phyloP scores from a whole-genome alignment of 2,888 invertebrate species.

The Hanleya hanleyi region DNA sequence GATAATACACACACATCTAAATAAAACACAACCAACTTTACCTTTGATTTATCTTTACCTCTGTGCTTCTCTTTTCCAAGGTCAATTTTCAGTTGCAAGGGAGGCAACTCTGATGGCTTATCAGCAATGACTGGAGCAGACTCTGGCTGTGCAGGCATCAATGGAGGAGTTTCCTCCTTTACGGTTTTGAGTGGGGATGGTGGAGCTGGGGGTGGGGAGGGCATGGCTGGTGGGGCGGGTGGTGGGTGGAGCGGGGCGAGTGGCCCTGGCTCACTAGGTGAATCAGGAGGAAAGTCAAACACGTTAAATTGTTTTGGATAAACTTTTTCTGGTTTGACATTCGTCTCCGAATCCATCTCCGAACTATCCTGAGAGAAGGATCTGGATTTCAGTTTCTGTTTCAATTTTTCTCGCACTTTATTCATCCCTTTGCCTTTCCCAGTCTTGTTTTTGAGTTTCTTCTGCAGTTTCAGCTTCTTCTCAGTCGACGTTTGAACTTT shows the following conservation, averaged over 20 bases:
- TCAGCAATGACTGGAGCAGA: background rate
- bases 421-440: background rate
- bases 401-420: slow-evolving; percentile 18
- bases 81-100: slow-evolving; percentile 14
- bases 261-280: background rate
- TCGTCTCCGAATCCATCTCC: background rate
- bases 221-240: background rate
- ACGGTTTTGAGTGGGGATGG: background rate
- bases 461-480: slow-evolving; percentile 37
- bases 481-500: background rate
- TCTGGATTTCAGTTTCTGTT: slow-evolving; percentile 20
- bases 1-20: too few species aligned
- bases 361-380: background rate
- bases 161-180: background rate
- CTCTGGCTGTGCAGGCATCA: slow-evolving; percentile 3
- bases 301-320: background rate
- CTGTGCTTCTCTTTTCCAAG: slow-evolving; percentile 12
- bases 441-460: slow-evolving; percentile 10
- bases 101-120: background rate
- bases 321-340: background rate
- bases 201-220: background rate
- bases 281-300: slow-evolving; percentile 9
- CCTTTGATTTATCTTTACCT: slow-evolving; percentile 11
- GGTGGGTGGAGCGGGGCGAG: background rate
- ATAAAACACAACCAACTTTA: slow-evolving; percentile 12